Conservation (phyloP, 2,797 vertebrate genomes). For the Benthosema pterotum region DNA sequence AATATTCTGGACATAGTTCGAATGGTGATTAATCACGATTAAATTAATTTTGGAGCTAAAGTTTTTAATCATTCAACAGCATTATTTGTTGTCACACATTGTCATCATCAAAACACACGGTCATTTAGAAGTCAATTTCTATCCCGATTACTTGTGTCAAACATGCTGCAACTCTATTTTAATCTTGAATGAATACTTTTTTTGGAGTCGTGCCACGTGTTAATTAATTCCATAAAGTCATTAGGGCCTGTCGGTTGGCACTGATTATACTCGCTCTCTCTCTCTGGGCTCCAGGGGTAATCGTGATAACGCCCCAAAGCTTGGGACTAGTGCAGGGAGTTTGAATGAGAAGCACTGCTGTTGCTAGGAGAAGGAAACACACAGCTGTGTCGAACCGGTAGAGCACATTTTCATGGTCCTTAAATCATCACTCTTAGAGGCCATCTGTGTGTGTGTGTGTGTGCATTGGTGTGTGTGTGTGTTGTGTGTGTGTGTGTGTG, state of each 20-base stretch:
- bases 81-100: too few species aligned
- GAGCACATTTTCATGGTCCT: constrained; percentile 17
- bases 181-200: too few species aligned
- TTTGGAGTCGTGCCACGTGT: too few species aligned
- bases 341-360: constrained; percentile 27
- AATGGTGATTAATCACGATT: too few species aligned
- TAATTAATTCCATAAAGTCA: constrained; percentile 43
- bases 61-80: too few species aligned
- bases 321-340: constrained; percentile 26
- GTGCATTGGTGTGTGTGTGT: too few species aligned
- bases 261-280: constrained; percentile 8
- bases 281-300: too few species aligned
- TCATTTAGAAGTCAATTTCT: too few species aligned
- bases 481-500: too few species aligned
- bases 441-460: not conserved
- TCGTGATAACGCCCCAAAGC: constrained; percentile 27
- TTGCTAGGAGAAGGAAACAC: not conserved
- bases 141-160: constrained; percentile 16
- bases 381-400: constrained; percentile 5
- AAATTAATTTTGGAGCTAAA: too few species aligned
- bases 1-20: too few species aligned
- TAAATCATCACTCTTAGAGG: constrained; percentile 16
- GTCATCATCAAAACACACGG: too few species aligned
- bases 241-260: constrained; percentile 19
- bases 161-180: constrained; percentile 11